Evolutionary conservation across 2,888 invertebrate species (phyloP), one percentile per base, ranked within the genome.

Genomic region (Tenthredo notha): DNA sequence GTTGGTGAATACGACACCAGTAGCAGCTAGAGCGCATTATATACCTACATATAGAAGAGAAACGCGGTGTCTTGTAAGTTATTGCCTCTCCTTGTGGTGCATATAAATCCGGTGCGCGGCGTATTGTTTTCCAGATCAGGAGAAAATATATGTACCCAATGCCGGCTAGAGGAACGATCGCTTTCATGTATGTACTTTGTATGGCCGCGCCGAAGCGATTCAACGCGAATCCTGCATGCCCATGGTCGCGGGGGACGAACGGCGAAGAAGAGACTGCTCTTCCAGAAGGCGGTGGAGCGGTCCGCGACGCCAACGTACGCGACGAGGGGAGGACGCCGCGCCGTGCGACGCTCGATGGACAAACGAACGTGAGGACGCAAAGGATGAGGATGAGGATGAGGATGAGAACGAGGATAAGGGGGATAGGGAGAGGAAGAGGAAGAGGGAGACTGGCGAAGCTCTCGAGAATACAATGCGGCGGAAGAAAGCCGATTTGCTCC

Each of bases 121-220:
- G 90, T 93, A 93, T 93, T 93, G 93, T 93, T 93, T 93, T 92
- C 92, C 92, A 92, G 93, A 93, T 93, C 92, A 91, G 92, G 92
- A 92, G 92, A 87, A 92, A 93, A 93, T 92, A 92, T 93, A 93
- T 92, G 91, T 92, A 89, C 89, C 88, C 86, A 86, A 85, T 82
- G 87, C 61, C 58, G 80, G 58, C 80, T 80, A 61, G 80, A 80
- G 80, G 80, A 80, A 61, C 80, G 80, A 80, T 80, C 80, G 80
- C 80, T 80, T 80, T 80, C 80, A 80, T 61, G 80, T 80, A 80
- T 80, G 80, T 61, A 80, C 80, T 80, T 80, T 80, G 80, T 80
- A 80, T 61, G 58, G 37, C 80, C 80, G 80, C 80, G 80, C 58
- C 80, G 80, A 58, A 21, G 72, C 72, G 72, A 74, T 74, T 74